phyloP scores from a whole-genome alignment of 2,888 invertebrate species.

The Oscheius myriophilus region DNA sequence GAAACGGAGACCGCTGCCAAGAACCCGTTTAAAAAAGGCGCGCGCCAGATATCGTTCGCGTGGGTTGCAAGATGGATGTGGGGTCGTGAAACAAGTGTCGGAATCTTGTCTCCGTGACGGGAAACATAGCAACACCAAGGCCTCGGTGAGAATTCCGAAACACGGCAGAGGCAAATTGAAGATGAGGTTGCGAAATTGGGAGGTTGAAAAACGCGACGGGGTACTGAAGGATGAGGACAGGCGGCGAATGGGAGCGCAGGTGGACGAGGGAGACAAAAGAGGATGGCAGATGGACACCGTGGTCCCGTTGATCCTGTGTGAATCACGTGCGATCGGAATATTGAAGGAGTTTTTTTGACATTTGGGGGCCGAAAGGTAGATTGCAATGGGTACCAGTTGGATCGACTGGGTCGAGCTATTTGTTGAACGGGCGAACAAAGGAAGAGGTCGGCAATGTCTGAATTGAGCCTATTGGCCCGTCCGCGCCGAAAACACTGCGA shows the following conservation, averaged over 20 bases:
- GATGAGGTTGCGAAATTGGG: constrained; percentile 10
- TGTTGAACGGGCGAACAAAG: constrained; percentile 26
- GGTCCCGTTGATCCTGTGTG: too few species aligned
- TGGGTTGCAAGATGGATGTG: too few species aligned
- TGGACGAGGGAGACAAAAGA: constrained; percentile 23
- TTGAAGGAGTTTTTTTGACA: too few species aligned
- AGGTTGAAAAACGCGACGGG: neutral
- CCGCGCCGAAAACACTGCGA: too few species aligned
- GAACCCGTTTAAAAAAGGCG: constrained; percentile 29
- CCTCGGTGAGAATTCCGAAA: too few species aligned
- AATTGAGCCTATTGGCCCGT: constrained; percentile 23
- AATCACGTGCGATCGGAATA: too few species aligned
- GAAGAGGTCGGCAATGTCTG: constrained; percentile 20
- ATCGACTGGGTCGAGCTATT: constrained; percentile 14
- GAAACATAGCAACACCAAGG: too few species aligned
- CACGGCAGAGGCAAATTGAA: constrained; percentile 9
- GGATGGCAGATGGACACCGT: constrained; percentile 12
- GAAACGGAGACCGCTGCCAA: constrained; percentile 8
- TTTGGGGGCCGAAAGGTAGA: neutral
- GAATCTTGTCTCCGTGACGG: too few species aligned
- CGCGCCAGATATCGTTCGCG: constrained; percentile 15
- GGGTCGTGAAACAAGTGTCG: too few species aligned
- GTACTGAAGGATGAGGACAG: neutral
- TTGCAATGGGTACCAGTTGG: constrained; percentile 20
- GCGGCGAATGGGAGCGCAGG: constrained; percentile 13